Evolutionary conservation across 2,113 vertebrate species (phyloP), one percentile per base, ranked within the genome.

Genomic region (Burhinus oedicnemus): DNA sequence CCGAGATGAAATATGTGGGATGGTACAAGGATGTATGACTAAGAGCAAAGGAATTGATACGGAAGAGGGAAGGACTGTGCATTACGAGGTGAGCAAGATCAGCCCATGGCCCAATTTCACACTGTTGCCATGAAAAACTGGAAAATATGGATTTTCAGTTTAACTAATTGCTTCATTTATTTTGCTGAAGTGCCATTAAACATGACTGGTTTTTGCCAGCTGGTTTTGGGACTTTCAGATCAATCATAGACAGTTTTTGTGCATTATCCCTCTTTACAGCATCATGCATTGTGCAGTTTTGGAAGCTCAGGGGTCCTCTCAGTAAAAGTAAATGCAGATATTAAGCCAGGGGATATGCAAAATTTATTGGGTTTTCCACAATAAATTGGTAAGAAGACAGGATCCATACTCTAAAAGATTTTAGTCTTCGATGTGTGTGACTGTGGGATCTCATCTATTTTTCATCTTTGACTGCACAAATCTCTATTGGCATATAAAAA

Each of bases 381-480:
- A 61, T 62, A 74, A 81, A 58, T 69, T 25, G 25, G 49, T 80
- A 77, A 38, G 40, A 17, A 85, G 45, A 61, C 38, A 94, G 36
- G 18, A 30, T 42, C 61, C 9, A 10, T 60, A 54, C 2, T 55
- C 55, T 2, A 15, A 61, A 64, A 84, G 18, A 58, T 32, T 71
- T 91, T 22, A 62, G 76, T 47, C 17, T 81, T 60, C 79, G 70
- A 42, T 58, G 42, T 44, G 40, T 94, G 78, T 65, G 70, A 70
- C 11, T 79, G 29, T 55, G 69, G 86, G 93, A 87, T 81, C 65
- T 89, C 79, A 84, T 89, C 74, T 68, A 95, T 89, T 94, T 96
- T 92, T 94, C 76, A 87, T 90, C 64, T 94, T 32, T 70, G 71
- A 77, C 85, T 81, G 55, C 72, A 66, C 90, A 81, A 95, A 86